These are phyloP conservation scores for Cerceris rybyensis DNA, from an alignment of 2,888 invertebrate genomes.

Conservation along the genomic window DNA sequence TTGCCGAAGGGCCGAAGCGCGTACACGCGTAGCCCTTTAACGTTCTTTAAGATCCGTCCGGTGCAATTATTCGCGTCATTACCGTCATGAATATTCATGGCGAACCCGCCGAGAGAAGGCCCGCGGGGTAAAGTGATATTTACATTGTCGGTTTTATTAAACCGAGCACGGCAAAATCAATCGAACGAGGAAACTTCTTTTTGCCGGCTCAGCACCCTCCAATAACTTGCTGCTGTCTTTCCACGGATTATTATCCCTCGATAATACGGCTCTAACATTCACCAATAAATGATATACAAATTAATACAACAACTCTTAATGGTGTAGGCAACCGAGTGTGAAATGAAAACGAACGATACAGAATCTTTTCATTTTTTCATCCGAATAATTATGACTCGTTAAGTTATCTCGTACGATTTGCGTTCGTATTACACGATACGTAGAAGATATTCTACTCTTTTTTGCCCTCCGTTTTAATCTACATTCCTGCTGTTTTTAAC, in stretches of 20 bases:
- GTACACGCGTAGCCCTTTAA: constrained; percentile 50
- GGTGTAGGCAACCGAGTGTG: too few species aligned
- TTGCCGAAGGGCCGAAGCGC: constrained; percentile 44
- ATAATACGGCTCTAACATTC: neutral
- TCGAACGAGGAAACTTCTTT: constrained; percentile 15
- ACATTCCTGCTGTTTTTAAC: too few species aligned
- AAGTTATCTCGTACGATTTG: too few species aligned
- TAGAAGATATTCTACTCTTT: too few species aligned
- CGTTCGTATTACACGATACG: too few species aligned
- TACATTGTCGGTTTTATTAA: constrained; percentile 52
- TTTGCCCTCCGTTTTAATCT: too few species aligned
- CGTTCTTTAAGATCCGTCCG: constrained; percentile 55
- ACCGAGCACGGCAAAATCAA: constrained; percentile 23
- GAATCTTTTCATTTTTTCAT: too few species aligned
- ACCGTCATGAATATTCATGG: constrained; percentile 75
- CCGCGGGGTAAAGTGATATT: constrained; percentile 56
- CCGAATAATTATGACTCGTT: too few species aligned
- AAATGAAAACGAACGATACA: too few species aligned
- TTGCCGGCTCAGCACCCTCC: neutral
- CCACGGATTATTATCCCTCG: neutral
- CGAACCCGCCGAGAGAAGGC: constrained; percentile 37
- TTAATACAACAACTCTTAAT: neutral
- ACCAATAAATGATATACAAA: neutral
- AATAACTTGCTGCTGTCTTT: neutral
- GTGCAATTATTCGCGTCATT: constrained; percentile 74